Percentiles rank a stretch among this genome's conserved stretches.
Evolutionary conservation across 2,797 vertebrate genomes (phyloP).

Genomic region (Pangasius sanitwongsei): DNA sequence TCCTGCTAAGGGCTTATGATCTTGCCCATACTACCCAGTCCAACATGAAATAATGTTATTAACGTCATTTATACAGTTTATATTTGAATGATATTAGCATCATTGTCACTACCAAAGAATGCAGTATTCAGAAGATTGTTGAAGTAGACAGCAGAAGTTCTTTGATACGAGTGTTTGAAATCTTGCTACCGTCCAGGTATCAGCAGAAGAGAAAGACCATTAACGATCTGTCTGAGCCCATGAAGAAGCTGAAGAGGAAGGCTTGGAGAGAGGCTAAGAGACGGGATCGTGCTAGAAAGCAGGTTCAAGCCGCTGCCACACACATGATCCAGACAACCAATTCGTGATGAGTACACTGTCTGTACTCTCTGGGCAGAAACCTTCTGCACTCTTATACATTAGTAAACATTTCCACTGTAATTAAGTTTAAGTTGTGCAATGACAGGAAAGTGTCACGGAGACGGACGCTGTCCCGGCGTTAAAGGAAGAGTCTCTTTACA

Average conservation of each 20-base stretch:
- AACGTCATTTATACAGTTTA: background rate
- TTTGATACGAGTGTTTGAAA: slow-evolving; percentile 19
- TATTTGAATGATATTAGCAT: background rate
- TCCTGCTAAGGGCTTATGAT: background rate
- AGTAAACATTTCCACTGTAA: background rate
- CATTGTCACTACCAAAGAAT: background rate
- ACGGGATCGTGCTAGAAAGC: slow-evolving; percentile 71
- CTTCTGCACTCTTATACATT: too few species aligned
- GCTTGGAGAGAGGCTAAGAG: slow-evolving; percentile 75
- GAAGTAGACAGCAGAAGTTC: background rate
- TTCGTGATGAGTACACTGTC: background rate
- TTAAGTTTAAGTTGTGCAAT: background rate
- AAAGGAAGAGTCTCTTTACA: background rate
- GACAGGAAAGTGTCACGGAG: background rate
- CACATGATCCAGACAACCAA: slow-evolving; percentile 36
- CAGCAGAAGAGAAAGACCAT: slow-evolving; percentile 65
- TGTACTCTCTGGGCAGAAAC: background rate
- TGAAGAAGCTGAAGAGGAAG: slow-evolving; percentile 69
- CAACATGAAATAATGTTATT: background rate
- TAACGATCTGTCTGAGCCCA: slow-evolving; percentile 70
- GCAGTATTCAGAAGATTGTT: background rate
- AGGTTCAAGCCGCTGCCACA: slow-evolving; percentile 49
- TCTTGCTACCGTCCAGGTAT: slow-evolving; percentile 60
- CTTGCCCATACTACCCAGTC: background rate
- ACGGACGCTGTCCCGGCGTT: background rate